A percentile compares a stretch with the other conserved stretches of the same genome.
phyloP scores from a whole-genome alignment of 2,797 vertebrate species.

The Myioborus miniatus region DNA sequence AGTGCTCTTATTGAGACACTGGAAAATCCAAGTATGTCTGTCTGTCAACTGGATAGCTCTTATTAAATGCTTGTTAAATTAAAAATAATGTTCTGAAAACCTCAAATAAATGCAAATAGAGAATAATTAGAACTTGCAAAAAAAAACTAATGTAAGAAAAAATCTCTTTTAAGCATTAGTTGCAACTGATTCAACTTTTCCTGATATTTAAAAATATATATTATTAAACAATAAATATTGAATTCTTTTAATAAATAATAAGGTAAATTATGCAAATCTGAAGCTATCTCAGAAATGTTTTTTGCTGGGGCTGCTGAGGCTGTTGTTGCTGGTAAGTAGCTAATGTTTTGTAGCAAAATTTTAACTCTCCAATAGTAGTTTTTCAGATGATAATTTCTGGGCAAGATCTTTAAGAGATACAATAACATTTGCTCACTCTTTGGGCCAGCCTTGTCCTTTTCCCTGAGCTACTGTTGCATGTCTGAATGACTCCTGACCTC shows the following conservation, averaged over 20 bases:
- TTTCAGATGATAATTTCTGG: not conserved
- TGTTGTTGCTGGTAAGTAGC: not conserved
- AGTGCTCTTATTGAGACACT: not conserved
- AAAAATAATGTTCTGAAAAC: not conserved
- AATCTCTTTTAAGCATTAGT: not conserved
- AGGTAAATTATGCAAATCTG: not conserved
- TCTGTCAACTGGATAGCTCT: not conserved
- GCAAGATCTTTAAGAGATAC: not conserved
- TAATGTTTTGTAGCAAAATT: not conserved
- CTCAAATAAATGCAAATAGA: not conserved
- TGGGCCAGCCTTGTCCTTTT: not conserved
- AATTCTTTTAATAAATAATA: not conserved
- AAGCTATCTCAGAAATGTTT: not conserved
- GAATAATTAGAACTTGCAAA: not conserved
- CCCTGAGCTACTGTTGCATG: not conserved
- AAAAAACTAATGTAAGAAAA: not conserved
- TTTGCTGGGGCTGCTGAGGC: not conserved
- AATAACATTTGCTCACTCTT: not conserved
- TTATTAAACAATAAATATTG: not conserved
- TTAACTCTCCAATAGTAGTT: not conserved
- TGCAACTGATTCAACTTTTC: not conserved
- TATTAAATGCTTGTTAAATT: not conserved
- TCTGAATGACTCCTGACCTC: not conserved
- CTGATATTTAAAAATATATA: not conserved
- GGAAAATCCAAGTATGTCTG: not conserved